Evolutionary conservation across 2,113 vertebrate genomes (phyloP).

Genomic region (Gambusia holbrooki): DNA sequence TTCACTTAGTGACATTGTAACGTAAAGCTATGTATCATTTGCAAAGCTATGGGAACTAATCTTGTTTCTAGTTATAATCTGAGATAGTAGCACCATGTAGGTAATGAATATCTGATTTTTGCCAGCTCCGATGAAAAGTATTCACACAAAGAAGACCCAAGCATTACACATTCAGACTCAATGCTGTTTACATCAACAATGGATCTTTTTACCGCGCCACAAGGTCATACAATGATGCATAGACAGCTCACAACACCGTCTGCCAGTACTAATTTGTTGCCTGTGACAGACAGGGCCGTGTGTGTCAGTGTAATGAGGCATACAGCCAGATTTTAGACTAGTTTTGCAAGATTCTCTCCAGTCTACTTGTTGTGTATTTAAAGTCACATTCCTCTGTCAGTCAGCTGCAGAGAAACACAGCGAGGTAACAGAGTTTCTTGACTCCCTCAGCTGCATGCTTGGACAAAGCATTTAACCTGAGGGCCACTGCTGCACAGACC

Average conservation of each 20-base stretch:
- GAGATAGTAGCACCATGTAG: too few species aligned
- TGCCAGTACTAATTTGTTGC: constrained; percentile 32
- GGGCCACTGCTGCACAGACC: constrained; percentile 44
- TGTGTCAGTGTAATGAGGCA: constrained; percentile 14
- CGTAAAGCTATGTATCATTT: too few species aligned
- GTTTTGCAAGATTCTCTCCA: constrained; percentile 39
- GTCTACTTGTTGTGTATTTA: constrained; percentile 45
- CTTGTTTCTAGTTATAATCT: too few species aligned
- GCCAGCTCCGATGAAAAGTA: too few species aligned
- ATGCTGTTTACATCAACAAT: neutral
- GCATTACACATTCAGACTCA: neutral
- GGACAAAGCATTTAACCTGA: constrained; percentile 70
- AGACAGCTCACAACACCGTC: constrained; percentile 9
- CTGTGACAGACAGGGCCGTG: constrained; percentile 9
- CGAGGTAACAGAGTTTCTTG: constrained; percentile 31
- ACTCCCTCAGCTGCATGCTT: constrained; percentile 29
- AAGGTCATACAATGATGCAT: constrained; percentile 19
- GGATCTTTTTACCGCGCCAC: constrained; percentile 14
- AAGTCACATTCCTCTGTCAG: constrained; percentile 43
- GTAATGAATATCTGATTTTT: too few species aligned
- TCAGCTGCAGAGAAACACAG: constrained; percentile 21
- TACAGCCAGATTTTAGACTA: constrained; percentile 27
- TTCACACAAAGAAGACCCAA: neutral
- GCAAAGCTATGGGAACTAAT: too few species aligned
- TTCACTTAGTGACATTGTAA: too few species aligned